Evolutionary conservation across 2,888 invertebrate species (phyloP).

Genomic region (Metellina segmentata): DNA sequence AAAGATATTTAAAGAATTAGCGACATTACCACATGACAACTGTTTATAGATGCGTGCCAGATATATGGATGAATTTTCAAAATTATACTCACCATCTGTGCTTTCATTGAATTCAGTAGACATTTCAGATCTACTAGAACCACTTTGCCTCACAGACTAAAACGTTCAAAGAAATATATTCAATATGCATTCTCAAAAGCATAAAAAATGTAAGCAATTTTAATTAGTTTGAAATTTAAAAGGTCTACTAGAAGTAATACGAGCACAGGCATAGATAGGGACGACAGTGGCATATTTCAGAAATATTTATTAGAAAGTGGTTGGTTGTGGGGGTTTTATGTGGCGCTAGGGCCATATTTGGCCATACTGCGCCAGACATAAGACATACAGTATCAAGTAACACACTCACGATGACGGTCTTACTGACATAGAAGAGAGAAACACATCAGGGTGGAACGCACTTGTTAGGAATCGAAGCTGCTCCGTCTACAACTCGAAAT

Average conservation of each 20-base stretch:
- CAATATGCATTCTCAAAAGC: background rate
- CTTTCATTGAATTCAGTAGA: slow-evolving; percentile 56
- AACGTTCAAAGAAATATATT: background rate
- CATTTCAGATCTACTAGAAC: slow-evolving; percentile 60
- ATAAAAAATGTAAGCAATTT: background rate
- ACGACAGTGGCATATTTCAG: no score
- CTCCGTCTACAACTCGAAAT: no score
- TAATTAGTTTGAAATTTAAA: background rate
- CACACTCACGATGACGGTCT: no score
- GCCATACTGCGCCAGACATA: no score
- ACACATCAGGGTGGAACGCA: no score
- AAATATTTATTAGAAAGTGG: no score
- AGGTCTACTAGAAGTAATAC: background rate
- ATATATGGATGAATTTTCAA: background rate
- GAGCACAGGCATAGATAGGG: no score
- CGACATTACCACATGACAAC: background rate
- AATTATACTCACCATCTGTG: slow-evolving; percentile 55
- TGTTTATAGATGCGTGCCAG: background rate
- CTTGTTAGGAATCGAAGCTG: no score
- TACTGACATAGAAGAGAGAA: no score
- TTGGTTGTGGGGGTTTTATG: background rate
- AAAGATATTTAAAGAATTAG: slow-evolving; percentile 4
- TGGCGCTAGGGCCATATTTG: no score
- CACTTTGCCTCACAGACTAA: slow-evolving; percentile 58
- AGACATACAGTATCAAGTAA: no score